Evolutionary conservation across 2,888 invertebrate genomes (phyloP), one percentile per base, ranked within the genome.

Genomic region (Hypena proboscidalis): DNA sequence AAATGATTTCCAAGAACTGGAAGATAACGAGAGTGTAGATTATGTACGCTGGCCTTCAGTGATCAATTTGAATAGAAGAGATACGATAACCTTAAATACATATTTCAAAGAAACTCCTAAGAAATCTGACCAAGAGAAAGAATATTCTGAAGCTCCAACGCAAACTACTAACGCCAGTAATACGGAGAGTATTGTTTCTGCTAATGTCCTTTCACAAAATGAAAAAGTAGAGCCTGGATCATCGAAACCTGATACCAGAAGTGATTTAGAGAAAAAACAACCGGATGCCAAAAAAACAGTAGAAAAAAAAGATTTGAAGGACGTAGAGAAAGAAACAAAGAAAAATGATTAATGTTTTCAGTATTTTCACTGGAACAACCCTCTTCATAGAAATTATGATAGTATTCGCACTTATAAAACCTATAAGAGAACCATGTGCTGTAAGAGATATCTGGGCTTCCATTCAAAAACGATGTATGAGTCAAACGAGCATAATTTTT

Each of bases 281-380:
- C n/a, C n/a, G n/a, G n/a, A n/a, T 1, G 8, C 7, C 1, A 19
- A 3, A n/a, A 25, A 17, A n/a, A 7, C 11, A 25, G 14, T 6
- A 19, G 8, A 30, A 15, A 20, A 23, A 23, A 14, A 1, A 9
- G 10, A 14, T 3, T 2, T 4, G 10, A 3, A 10, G 5, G 4
- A 35, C 33, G 36, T 30, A 47, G 22, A 2, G 9, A 22, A 47
- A 17, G 2, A 17, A 42, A 36, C n/a, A 3, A 3, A 30, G 3
- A 10, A 61, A 52, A 45, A 85, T 85, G 84, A 67, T 81, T 8
- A 80, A 80, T 45, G 30, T 82, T 23, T 83, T 77, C 37, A 77
- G 75, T 34, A 47, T 60, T 4, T 8, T 74, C 9, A 46, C 71
- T 2, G 71, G 68, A n/a, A 17, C 38, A 0, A 23, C 74, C 1